Percentiles rank a stretch among this genome's conserved stretches.
Conservation (phyloP, 2,888 invertebrate species). For the Habroteleia sp. region DNA sequence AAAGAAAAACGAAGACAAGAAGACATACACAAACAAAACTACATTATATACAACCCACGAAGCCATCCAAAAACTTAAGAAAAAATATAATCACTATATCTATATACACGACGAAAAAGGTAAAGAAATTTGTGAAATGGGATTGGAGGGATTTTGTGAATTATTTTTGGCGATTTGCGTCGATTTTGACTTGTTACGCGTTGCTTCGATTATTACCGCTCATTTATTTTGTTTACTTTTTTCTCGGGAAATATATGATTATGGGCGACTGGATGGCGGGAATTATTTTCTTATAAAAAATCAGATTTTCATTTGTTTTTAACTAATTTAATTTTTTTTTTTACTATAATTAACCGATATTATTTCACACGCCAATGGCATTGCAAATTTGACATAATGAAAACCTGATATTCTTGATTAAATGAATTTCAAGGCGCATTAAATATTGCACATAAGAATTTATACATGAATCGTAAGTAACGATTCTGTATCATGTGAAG, state of each 20-base stretch:
- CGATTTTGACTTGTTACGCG: constrained; percentile 24
- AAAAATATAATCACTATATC: constrained; percentile 41
- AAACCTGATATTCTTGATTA: constrained; percentile 8
- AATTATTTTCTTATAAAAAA: constrained; percentile 23
- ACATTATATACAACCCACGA: constrained; percentile 46
- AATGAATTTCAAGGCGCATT: constrained; percentile 15
- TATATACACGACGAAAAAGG: constrained; percentile 39
- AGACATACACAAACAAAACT: constrained; percentile 35
- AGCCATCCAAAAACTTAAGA: constrained; percentile 42
- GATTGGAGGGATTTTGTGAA: constrained; percentile 48
- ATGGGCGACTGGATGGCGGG: constrained; percentile 14
- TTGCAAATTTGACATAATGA: constrained; percentile 12
- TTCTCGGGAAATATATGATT: too few species aligned
- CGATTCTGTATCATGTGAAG: constrained; percentile 27
- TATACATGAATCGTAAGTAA: constrained; percentile 28
- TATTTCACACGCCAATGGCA: constrained; percentile 25
- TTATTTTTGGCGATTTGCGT: constrained; percentile 13
- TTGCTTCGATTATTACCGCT: constrained; percentile 8
- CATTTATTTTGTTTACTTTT: constrained; percentile 15
- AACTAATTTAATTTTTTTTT: too few species aligned
- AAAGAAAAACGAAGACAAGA: constrained; percentile 29
- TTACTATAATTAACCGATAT: constrained; percentile 13
- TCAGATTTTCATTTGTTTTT: constrained; percentile 28
- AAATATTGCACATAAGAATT: constrained; percentile 41
- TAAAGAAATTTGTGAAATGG: constrained; percentile 42